These are phyloP conservation scores for Recurvirostra avosetta DNA, from an alignment of 2,113 vertebrate genomes.

Conservation along the genomic window DNA sequence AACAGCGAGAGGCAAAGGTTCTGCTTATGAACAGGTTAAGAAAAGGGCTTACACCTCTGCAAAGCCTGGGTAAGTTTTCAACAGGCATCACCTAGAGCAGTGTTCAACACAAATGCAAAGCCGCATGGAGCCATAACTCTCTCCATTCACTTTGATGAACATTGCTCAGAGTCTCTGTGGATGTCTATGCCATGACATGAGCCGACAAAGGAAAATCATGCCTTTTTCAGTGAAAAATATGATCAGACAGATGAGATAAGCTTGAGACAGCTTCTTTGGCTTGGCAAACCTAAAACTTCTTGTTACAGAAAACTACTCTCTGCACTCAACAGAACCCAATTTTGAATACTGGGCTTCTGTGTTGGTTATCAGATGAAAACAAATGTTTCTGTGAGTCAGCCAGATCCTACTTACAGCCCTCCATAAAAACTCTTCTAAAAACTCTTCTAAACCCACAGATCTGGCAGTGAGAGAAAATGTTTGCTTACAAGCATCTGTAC, in stretches of 20 bases:
- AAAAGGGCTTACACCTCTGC: background rate
- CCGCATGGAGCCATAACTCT: background rate
- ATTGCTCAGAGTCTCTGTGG: background rate
- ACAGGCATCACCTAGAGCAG: background rate
- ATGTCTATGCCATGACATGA: background rate
- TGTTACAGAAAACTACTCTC: background rate
- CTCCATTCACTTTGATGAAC: background rate
- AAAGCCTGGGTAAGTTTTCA: background rate
- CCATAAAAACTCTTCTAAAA: background rate
- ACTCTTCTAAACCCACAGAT: slow-evolving; percentile 12
- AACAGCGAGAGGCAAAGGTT: background rate
- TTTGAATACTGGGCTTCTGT: background rate
- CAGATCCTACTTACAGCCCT: background rate
- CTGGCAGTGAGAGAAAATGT: background rate
- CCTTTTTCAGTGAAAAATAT: background rate
- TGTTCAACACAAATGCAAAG: background rate
- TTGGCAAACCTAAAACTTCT: slow-evolving; percentile 1
- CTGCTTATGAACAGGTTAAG: background rate
- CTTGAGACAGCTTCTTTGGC: background rate
- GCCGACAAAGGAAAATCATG: background rate
- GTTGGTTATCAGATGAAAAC: background rate
- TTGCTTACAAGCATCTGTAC: background rate
- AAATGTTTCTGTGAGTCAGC: background rate
- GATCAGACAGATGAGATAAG: slow-evolving; percentile 21
- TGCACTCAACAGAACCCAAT: background rate